Conservation (phyloP, 2,113 vertebrate genomes). For the Cyprinodon variegatus region DNA sequence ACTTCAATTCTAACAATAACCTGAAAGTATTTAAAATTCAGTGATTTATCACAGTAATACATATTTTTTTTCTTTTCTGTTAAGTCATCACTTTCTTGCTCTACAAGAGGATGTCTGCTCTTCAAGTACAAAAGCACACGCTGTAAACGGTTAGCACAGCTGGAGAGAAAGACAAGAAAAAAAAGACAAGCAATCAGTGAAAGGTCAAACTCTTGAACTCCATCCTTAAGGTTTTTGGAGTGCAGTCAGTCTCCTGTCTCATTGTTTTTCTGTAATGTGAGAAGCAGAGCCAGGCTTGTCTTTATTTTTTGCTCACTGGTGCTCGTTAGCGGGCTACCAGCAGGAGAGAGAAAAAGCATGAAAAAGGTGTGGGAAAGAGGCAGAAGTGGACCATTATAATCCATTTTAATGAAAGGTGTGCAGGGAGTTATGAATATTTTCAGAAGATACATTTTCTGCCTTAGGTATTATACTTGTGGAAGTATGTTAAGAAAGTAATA, state of each 20-base stretch:
- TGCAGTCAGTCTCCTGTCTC: neutral
- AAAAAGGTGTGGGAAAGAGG: neutral
- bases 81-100: neutral
- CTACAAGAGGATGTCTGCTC: neutral
- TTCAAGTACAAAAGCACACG: neutral
- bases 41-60: neutral
- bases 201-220: constrained; percentile 14
- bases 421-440: neutral
- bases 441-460: neutral
- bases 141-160: neutral
- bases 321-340: neutral
- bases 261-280: neutral
- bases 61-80: neutral
- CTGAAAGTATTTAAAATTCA: neutral
- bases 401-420: constrained; percentile 1
- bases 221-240: neutral
- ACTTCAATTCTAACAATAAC: neutral
- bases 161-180: neutral
- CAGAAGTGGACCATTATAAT: neutral
- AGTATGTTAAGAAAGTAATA: neutral
- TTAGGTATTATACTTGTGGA: neutral
- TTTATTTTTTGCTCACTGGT: neutral
- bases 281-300: neutral
- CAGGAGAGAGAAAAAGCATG: neutral
- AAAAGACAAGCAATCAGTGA: neutral